Base-by-base conservation (phyloP, 2,888 invertebrate genomes). In the Ptilodon capucinus region DNA sequence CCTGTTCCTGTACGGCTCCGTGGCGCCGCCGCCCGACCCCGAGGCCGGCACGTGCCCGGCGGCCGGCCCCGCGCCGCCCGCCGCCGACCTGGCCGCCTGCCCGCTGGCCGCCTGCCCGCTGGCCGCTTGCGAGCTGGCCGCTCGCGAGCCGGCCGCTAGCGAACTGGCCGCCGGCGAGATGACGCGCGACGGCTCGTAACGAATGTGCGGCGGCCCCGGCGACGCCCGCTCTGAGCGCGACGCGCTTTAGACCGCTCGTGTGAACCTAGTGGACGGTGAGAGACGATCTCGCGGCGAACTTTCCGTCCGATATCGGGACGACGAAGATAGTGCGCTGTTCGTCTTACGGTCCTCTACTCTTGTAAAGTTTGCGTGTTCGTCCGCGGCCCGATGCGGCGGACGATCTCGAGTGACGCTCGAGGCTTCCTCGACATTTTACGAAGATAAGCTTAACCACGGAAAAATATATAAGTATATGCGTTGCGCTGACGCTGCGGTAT, bases 1-100 rank as follows among this genome's bases (percentile, higher is more conserved):
- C 60, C 74, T 90, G 40, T 89, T 90, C 79, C 82, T 90, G 30
- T 89, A 89, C 79, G 90, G 90, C 11, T 76, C 85, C 2, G 68
- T 80, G 14, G 72, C 70, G 48, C 82, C 82, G 36, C 82, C 83
- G 30, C 72, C 75, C 6, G 86, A 86, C 74, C 59, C 69, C 2
- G 84, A 84, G 58, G 83, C 84, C 17, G 81, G 75, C 51, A n/a
- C 64, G 25, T 32, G 48, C 16, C n/a, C n/a, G n/a, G n/a, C n/a
- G n/a, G 7, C 30, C 45, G 13, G 40, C 52, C 44, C 35, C 54
- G 44, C 44, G 39, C 49, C 44, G 51, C 16, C 42, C 40, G 28
- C 43, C 40, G 19, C 13, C 32, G 42, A 42, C 43, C 44, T 54
- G 50, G 51, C 35, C 48, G 46, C 42, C 51, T 63, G 34, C 16